Percentiles rank a stretch among this genome's conserved stretches.
These are phyloP conservation scores for Chloroceryle aenea DNA, from an alignment of 2,113 vertebrate genomes.

Conservation along the genomic window DNA sequence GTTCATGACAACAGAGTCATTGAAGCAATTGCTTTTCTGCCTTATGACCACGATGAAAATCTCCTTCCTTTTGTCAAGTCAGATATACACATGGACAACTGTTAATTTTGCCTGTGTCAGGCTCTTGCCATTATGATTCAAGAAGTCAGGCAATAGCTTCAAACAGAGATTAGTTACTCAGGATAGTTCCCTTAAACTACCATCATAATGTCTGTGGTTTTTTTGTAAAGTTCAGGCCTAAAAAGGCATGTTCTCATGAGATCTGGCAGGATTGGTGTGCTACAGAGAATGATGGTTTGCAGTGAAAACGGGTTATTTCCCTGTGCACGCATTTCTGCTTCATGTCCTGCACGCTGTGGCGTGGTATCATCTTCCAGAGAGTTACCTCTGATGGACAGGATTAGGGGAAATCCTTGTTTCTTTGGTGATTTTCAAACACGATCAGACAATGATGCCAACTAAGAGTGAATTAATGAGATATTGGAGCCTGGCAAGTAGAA, in stretches of 20 bases:
- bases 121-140: background rate
- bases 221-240: background rate
- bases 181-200: background rate
- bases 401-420: constrained; percentile 91
- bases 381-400: constrained; percentile 90
- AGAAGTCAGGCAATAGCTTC: background rate
- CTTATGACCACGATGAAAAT: background rate
- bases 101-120: background rate
- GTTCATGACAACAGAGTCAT: background rate
- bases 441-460: constrained; percentile 89
- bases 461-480: constrained; percentile 89
- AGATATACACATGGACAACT: background rate
- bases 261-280: background rate
- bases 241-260: background rate
- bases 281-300: background rate
- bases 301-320: background rate
- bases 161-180: background rate
- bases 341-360: background rate
- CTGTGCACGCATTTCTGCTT: background rate
- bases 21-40: background rate
- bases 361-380: constrained; percentile 77
- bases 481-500: constrained; percentile 78
- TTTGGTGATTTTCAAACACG: constrained; percentile 91
- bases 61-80: background rate
- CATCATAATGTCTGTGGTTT: background rate